phyloP scores from a whole-genome alignment of 2,113 vertebrate species.

The Dendropsophus ebraccatus region DNA sequence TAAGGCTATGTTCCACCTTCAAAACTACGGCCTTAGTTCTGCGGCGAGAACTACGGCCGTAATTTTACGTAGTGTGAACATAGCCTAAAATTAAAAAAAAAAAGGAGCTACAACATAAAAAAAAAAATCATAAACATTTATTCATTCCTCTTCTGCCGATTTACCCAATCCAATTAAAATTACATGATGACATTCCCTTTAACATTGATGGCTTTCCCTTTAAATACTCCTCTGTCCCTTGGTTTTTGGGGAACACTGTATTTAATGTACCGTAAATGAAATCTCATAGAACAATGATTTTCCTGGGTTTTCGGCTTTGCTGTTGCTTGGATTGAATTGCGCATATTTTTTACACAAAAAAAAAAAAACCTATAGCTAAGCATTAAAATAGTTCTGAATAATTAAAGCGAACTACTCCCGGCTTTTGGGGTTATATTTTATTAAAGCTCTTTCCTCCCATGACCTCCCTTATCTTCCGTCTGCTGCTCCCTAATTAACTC shows the following conservation, averaged over 20 bases:
- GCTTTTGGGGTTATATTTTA: slow-evolving; percentile 49
- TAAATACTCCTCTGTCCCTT: neutral
- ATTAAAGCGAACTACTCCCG: slow-evolving; percentile 27
- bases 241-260: neutral
- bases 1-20: too few relatives aligned
- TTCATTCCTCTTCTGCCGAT: neutral
- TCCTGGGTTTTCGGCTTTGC: neutral
- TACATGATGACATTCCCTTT: too few relatives aligned
- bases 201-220: neutral
- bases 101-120: neutral
- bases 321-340: slow-evolving; percentile 14
- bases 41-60: too few relatives aligned
- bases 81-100: neutral
- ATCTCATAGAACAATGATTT: neutral
- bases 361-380: slow-evolving; percentile 14
- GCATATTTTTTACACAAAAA: slow-evolving; percentile 4
- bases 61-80: too few relatives aligned
- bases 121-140: neutral
- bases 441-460: slow-evolving; percentile 42
- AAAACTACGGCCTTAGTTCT: too few relatives aligned
- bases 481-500: slow-evolving; percentile 55
- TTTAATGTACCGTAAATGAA: neutral
- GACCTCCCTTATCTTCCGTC: slow-evolving; percentile 35
- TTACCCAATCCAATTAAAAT: too few relatives aligned
- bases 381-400: slow-evolving; percentile 39